Evolutionary conservation across 2,113 vertebrate genomes (phyloP).

Genomic region (Neofelis nebulosa): DNA sequence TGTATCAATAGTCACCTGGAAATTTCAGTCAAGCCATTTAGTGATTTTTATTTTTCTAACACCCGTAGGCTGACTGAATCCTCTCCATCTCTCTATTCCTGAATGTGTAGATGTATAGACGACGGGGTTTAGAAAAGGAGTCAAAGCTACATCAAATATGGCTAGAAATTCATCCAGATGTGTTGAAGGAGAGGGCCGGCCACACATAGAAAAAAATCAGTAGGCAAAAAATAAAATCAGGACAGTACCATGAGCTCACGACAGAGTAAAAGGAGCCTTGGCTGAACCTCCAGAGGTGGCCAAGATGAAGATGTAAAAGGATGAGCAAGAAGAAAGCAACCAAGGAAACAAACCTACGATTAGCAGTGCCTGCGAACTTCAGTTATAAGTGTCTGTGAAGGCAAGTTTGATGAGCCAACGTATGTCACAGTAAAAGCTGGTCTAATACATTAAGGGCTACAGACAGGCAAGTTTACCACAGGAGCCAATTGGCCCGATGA

Average conservation of each 20-base stretch:
- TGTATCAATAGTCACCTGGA: neutral
- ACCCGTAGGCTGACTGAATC: neutral
- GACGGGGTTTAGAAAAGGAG: neutral
- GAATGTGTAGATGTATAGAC: constrained; percentile 45
- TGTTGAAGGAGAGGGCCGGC: constrained; percentile 18
- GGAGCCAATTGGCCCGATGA: neutral
- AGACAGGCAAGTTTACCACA: constrained; percentile 31
- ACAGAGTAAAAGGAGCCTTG: constrained; percentile 1
- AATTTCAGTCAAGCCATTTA: neutral
- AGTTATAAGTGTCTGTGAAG: neutral
- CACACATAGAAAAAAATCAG: constrained; percentile 39
- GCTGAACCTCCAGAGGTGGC: neutral
- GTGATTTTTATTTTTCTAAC: neutral
- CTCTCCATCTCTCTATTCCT: constrained; percentile 54
- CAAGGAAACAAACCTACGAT: neutral
- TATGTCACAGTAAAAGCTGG: constrained; percentile 47
- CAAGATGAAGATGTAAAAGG: neutral
- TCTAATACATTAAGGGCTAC: constrained; percentile 8
- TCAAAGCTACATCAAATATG: constrained; percentile 57
- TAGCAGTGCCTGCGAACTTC: neutral
- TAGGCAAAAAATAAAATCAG: constrained; percentile 41
- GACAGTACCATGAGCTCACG: neutral
- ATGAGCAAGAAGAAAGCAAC: neutral
- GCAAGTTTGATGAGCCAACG: constrained; percentile 25
- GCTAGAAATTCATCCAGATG: constrained; percentile 47